These are phyloP conservation scores for Carapus acus DNA, from an alignment of 2,797 vertebrate species.

Conservation along the genomic window DNA sequence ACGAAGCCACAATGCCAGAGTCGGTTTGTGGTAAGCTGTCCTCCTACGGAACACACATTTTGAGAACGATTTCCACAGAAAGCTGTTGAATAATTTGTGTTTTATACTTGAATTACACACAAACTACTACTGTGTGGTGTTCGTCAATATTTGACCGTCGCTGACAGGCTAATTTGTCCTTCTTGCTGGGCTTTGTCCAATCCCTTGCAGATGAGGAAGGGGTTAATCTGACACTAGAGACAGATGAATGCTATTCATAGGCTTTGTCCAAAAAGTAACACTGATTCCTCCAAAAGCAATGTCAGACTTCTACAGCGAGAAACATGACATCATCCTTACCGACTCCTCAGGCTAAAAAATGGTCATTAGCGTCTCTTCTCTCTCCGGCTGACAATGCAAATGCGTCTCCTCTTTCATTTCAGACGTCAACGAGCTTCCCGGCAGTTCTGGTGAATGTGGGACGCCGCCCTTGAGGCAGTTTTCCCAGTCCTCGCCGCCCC, in stretches of 20 bases:
- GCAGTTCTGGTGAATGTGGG: constrained; percentile 73
- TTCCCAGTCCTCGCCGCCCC: constrained; percentile 73
- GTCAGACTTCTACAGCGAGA: neutral
- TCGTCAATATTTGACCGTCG: no score
- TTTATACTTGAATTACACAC: no score
- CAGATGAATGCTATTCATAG: constrained; percentile 42
- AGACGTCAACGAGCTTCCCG: constrained; percentile 57
- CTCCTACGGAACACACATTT: no score
- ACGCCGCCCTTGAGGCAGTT: constrained; percentile 75
- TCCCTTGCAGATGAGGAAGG: constrained; percentile 21
- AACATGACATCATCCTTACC: neutral
- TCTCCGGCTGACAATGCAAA: no score
- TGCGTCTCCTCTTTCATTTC: constrained; percentile 1
- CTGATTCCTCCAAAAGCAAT: constrained; percentile 5
- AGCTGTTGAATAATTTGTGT: no score
- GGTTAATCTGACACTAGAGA: constrained; percentile 35
- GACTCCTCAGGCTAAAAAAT: neutral
- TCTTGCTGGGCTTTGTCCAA: constrained; percentile 15
- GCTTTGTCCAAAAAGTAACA: constrained; percentile 24
- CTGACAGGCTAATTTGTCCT: no score
- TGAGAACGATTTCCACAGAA: no score
- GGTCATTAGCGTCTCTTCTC: no score
- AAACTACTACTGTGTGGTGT: no score
- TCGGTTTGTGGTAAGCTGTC: constrained; percentile 75
- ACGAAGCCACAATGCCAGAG: constrained; percentile 77